Base-by-base conservation (phyloP, 2,113 vertebrate species). In the Nanorana parkeri region DNA sequence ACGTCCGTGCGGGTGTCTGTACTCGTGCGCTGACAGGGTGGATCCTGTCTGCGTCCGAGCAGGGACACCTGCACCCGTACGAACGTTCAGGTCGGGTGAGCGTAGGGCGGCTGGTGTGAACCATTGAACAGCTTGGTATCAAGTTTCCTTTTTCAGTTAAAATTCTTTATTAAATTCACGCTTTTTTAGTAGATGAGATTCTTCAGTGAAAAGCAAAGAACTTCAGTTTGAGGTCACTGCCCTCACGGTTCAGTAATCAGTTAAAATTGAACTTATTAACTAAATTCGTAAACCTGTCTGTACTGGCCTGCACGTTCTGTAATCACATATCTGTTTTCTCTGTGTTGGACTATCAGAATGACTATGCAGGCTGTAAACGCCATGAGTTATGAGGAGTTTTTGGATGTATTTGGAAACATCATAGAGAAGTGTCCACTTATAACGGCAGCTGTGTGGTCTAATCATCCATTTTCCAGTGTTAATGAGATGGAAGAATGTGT, bases 391-490 rank as follows among this genome's bases (percentile, higher is more conserved):
- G 91, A 94, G 54, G 92, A 95, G 19, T 96, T 96, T 84, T 82
- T 95, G 75, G 78, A 89, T 20, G 66, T 92, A 86, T 94, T 96
- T 20, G 94, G 94, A 2, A 96, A 95, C 0, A 89, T 95, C 79
- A 87, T 95, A 41, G 95, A 96, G 84, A 93, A 88, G 83, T 95
- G 92, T 74, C 94, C 95, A 1, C 67, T 96, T 0, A 84, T 95
- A 6, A 80, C 92, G 0, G 95, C 93, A 0, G 92, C 94, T 0
- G 87, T 96, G 47, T 95, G 95, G 94, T 91, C 93, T 17, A 69
- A 82, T 17, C 88, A 89, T 5, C 95, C 95, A 0, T 97, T 95
- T 82, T 68, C 55, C 0, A 86, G 67, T 28, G 0, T 91, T 0
- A 36, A 68, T 4, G 90, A 90, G 24, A 67, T 96, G 28, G 91